A percentile compares a stretch with the other conserved stretches of the same genome.
These are phyloP conservation scores for Argyresthia albistria DNA, from an alignment of 2,888 invertebrate genomes.

Conservation along the genomic window DNA sequence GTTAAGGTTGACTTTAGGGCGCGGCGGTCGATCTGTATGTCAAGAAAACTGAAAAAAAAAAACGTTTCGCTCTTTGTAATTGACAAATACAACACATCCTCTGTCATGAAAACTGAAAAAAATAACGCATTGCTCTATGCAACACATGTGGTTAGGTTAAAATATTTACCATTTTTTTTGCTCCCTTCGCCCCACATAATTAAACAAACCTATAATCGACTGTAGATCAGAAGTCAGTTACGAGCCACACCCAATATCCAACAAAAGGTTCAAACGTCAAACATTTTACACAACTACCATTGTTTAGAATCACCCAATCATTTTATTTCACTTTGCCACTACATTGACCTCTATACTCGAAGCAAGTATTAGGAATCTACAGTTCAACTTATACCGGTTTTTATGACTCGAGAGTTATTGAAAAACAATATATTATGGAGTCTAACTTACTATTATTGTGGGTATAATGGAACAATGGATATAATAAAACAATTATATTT, in stretches of 20 bases:
- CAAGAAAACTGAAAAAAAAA: too few relatives aligned
- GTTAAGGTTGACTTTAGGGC: too few relatives aligned
- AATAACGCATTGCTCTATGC: neutral
- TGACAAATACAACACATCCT: too few relatives aligned
- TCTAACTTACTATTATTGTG: conserved; percentile 7
- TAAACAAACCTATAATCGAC: too few relatives aligned
- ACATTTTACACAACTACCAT: conserved; percentile 7
- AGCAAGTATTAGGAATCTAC: too few relatives aligned
- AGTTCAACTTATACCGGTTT: neutral
- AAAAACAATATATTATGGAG: conserved; percentile 9
- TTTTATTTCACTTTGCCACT: neutral
- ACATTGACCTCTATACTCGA: neutral
- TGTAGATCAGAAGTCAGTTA: neutral
- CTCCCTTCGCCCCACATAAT: neutral
- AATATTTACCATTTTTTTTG: neutral
- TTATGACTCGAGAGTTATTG: neutral
- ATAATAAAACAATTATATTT: conserved; percentile 9
- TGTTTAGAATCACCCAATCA: conserved; percentile 4
- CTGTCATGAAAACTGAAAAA: too few relatives aligned
- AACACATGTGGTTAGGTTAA: neutral
- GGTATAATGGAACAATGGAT: conserved; percentile 7
- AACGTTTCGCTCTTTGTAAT: too few relatives aligned
- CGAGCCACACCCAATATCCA: conserved; percentile 5
- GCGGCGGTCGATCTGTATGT: too few relatives aligned
- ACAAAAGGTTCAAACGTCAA: conserved; percentile 7